A percentile compares a stretch with the other conserved stretches of the same genome.
Conservation (phyloP, 2,888 invertebrate genomes). For the Desoria tigrina region DNA sequence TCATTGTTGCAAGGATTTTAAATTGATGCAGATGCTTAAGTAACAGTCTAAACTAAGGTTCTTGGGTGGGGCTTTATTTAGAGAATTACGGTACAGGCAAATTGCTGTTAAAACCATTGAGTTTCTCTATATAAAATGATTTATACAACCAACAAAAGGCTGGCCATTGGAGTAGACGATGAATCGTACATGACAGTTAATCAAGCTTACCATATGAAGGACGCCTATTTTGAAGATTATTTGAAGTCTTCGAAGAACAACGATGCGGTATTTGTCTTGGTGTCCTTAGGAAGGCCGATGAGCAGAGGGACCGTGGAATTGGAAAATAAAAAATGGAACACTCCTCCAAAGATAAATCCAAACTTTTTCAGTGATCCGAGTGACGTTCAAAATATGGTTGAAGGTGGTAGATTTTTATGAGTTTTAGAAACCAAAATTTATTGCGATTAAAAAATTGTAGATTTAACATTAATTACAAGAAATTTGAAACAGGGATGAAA, state of each 20-base stretch:
- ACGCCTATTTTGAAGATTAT: not conserved
- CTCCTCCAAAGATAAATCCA: not conserved
- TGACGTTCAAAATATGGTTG: constrained; percentile 1
- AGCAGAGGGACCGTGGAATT: not conserved
- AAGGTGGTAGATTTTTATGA: constrained; percentile 5
- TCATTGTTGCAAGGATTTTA: no score
- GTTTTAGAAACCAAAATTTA: not conserved
- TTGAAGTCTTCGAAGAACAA: not conserved
- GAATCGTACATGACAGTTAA: not conserved
- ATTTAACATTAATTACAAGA: not conserved
- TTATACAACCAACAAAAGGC: no score
- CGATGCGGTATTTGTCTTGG: not conserved
- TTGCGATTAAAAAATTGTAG: not conserved
- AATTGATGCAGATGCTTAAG: no score
- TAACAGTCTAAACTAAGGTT: no score
- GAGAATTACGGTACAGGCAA: no score
- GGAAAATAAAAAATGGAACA: not conserved
- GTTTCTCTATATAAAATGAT: no score
- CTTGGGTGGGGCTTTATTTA: no score
- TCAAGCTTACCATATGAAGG: not conserved
- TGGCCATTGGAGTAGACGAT: constrained; percentile 1
- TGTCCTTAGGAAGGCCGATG: not conserved
- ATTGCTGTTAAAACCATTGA: no score
- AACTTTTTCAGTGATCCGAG: not conserved
- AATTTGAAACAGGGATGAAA: constrained; percentile 1